phyloP scores from a whole-genome alignment of 2,797 vertebrate species.

The Mustela erminea region DNA sequence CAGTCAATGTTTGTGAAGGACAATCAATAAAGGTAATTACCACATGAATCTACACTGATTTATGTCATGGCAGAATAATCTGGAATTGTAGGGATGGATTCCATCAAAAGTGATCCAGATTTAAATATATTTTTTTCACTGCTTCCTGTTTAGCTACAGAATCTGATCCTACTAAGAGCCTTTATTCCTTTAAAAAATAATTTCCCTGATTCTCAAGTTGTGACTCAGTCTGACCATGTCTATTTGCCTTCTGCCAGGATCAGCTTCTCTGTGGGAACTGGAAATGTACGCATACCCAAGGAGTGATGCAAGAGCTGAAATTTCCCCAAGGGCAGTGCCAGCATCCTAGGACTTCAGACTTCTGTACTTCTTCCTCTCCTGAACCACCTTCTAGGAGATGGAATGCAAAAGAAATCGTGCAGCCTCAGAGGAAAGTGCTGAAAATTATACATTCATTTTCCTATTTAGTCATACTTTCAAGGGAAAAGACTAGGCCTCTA shows the following conservation, averaged over 20 bases:
- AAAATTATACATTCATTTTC: slow-evolving; percentile 79
- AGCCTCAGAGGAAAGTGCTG: slow-evolving; percentile 59
- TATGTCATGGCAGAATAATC: slow-evolving; percentile 53
- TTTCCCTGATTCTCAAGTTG: slow-evolving; percentile 71
- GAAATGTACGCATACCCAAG: slow-evolving; percentile 84
- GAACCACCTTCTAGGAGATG: neutral
- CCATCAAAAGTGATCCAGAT: slow-evolving; percentile 75
- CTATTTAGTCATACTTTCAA: slow-evolving; percentile 80
- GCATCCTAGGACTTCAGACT: slow-evolving; percentile 71
- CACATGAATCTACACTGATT: slow-evolving; percentile 69
- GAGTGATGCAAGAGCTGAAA: slow-evolving; percentile 85
- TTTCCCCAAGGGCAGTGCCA: slow-evolving; percentile 75
- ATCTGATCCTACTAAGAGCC: slow-evolving; percentile 71
- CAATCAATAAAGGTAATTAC: slow-evolving; percentile 75
- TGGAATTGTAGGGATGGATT: slow-evolving; percentile 66
- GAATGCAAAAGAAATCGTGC: slow-evolving; percentile 65
- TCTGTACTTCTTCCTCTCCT: neutral
- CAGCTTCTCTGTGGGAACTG: slow-evolving; percentile 84
- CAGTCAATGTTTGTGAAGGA: slow-evolving; percentile 68
- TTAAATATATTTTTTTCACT: slow-evolving; percentile 56
- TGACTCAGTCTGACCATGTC: slow-evolving; percentile 82
- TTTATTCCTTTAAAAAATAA: slow-evolving; percentile 67
- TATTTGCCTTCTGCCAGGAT: slow-evolving; percentile 80
- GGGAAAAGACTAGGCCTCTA: slow-evolving; percentile 70
- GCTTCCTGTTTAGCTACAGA: slow-evolving; percentile 72